Percentiles rank a stretch among this genome's conserved stretches.
Evolutionary conservation across 2,113 vertebrate genomes (phyloP).

Genomic region (Theristicus caerulescens): DNA sequence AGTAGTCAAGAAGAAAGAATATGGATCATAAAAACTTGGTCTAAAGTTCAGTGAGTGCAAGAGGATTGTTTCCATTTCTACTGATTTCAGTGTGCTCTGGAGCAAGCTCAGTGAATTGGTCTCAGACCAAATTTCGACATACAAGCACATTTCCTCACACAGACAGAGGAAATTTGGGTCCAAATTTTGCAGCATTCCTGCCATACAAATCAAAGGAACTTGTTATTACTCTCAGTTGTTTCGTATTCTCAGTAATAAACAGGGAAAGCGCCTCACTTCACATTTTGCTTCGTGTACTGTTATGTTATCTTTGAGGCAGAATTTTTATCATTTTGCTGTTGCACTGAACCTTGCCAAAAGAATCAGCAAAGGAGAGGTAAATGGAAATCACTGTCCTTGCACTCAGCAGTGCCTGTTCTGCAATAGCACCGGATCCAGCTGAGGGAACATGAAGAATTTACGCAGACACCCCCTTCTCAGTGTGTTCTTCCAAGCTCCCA

Average conservation of each 20-base stretch:
- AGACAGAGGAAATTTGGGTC: not conserved
- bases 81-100: not conserved
- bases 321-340: not conserved
- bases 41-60: not conserved
- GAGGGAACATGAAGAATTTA: not conserved
- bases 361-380: not conserved
- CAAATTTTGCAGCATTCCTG: not conserved
- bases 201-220: not conserved
- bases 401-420: not conserved
- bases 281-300: not conserved
- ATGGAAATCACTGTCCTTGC: not conserved
- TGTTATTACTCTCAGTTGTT: not conserved
- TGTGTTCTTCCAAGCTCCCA: not conserved
- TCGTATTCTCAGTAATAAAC: slow-evolving; percentile 9
- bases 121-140: not conserved
- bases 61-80: not conserved
- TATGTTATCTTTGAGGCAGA: not conserved
- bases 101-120: not conserved
- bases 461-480: not conserved
- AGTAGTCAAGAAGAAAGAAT: not conserved
- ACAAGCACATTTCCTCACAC: not conserved
- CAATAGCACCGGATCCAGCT: not conserved
- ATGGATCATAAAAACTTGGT: not conserved
- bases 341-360: not conserved
- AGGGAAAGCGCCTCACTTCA: not conserved